Evolutionary conservation across 2,113 vertebrate genomes (phyloP).

Genomic region (Junco hyemalis): DNA sequence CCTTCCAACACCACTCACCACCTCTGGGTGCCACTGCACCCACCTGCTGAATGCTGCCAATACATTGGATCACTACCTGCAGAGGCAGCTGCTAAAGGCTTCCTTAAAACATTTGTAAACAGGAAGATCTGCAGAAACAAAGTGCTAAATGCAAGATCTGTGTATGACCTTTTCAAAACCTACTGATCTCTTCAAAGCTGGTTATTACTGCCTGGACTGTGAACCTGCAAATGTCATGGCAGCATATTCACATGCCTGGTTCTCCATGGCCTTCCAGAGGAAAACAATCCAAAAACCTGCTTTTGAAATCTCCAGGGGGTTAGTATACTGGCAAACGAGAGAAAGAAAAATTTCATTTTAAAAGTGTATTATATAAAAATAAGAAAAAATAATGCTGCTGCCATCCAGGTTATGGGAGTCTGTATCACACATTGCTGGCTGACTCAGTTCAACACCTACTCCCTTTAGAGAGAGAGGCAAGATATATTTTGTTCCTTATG

Average conservation of each 20-base stretch:
- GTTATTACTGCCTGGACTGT: background rate
- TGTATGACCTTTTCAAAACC: slow-evolving; percentile 24
- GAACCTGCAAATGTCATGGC: background rate
- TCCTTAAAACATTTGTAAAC: slow-evolving; percentile 36
- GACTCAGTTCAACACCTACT: background rate
- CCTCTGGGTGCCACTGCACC: background rate
- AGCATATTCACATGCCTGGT: background rate
- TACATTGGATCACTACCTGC: background rate
- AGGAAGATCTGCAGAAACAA: background rate
- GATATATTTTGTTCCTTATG: background rate
- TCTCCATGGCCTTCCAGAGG: background rate
- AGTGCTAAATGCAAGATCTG: background rate
- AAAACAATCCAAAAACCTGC: background rate
- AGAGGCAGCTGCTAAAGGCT: background rate
- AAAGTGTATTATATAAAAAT: background rate
- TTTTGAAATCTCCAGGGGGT: background rate
- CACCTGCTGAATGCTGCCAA: background rate
- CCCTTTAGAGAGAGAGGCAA: fast-evolving
- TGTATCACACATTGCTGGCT: background rate
- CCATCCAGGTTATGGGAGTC: background rate
- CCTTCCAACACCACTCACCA: background rate
- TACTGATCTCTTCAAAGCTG: slow-evolving; percentile 17
- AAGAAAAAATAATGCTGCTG: background rate
- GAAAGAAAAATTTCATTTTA: background rate
- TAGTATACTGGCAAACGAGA: background rate